phyloP scores from a whole-genome alignment of 2,888 invertebrate genomes.

The Tipula vernalis region DNA sequence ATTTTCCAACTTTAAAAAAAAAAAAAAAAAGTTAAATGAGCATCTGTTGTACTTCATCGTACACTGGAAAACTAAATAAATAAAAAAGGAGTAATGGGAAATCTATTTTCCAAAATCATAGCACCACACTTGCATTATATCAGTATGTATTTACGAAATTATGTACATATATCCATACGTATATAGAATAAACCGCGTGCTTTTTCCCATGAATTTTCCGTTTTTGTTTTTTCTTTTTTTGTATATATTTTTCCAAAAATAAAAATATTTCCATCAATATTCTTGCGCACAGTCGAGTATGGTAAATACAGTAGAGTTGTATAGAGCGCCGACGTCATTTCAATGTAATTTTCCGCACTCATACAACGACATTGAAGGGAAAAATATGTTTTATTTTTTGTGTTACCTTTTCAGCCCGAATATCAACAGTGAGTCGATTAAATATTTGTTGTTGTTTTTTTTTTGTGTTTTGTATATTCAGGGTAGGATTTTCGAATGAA shows the following conservation, averaged over 20 bases:
- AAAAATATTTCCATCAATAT: neutral
- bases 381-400: neutral
- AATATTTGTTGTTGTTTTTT: neutral
- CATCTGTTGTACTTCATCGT: neutral
- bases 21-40: neutral
- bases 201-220: neutral
- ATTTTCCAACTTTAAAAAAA: neutral
- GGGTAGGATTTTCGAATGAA: neutral
- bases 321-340: neutral
- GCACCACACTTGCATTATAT: neutral
- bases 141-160: no score
- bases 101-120: neutral
- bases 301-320: neutral
- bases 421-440: slow-evolving; percentile 4
- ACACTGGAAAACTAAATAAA: neutral
- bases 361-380: neutral
- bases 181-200: neutral
- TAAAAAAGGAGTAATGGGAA: neutral
- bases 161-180: neutral
- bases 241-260: neutral
- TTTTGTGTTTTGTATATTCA: neutral
- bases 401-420: neutral
- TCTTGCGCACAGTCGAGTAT: neutral
- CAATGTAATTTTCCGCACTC: neutral
- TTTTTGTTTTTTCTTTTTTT: neutral